A percentile compares a stretch with the other conserved stretches of the same genome.
These are phyloP conservation scores for Machimus atricapillus DNA, from an alignment of 2,888 invertebrate genomes.

Conservation along the genomic window DNA sequence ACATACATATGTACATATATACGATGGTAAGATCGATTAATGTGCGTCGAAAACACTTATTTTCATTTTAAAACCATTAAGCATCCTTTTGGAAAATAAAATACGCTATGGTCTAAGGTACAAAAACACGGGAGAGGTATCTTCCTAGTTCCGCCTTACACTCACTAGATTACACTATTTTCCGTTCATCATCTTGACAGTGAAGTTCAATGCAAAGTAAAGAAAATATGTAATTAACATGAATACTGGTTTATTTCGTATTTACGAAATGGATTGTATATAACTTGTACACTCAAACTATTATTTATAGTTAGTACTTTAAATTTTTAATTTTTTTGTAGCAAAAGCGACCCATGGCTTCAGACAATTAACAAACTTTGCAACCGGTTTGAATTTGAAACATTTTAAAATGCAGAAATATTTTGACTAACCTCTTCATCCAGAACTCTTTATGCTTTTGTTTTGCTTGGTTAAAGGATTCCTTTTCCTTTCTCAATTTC, in stretches of 20 bases:
- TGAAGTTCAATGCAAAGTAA: neutral
- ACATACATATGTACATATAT: neutral
- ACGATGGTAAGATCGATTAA: neutral
- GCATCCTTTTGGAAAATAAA: neutral
- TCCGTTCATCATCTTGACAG: neutral
- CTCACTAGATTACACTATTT: too few species aligned
- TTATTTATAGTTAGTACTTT: neutral
- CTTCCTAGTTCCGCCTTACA: too few species aligned
- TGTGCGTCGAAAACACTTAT: neutral
- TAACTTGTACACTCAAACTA: neutral
- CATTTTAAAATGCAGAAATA: neutral
- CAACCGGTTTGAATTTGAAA: conserved; percentile 9
- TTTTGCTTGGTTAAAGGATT: neutral
- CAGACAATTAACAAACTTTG: neutral
- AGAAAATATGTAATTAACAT: neutral
- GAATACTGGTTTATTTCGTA: neutral
- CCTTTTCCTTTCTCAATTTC: neutral
- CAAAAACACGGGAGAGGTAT: neutral
- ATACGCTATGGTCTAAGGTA: neutral
- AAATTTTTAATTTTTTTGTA: neutral
- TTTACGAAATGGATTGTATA: neutral
- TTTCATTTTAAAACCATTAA: neutral
- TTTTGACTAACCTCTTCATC: conserved; percentile 36
- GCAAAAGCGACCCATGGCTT: neutral
- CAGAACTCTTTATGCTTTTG: neutral